These are phyloP conservation scores for Calephelis nemesis DNA, from an alignment of 1,140 invertebrate species.

Conservation along the genomic window DNA sequence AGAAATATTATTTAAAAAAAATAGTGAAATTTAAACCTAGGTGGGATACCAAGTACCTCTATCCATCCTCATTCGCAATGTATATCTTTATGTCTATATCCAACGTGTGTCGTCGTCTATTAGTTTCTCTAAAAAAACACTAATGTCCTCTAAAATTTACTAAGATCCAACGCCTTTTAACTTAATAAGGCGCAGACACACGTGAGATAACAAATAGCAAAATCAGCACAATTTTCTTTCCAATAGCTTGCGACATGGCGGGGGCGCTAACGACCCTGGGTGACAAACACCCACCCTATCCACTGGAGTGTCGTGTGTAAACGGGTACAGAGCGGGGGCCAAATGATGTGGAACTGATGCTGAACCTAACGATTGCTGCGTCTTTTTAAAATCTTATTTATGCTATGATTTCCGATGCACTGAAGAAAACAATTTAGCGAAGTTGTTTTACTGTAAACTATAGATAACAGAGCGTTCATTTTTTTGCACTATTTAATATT, in stretches of 20 bases:
- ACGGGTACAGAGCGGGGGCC: constrained; percentile 35
- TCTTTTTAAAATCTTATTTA: constrained; percentile 52
- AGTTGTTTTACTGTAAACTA: constrained; percentile 1
- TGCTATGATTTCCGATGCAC: constrained; percentile 26
- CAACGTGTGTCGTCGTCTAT: too few relatives aligned
- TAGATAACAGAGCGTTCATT: background rate
- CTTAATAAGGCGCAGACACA: constrained; percentile 18
- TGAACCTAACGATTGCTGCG: constrained; percentile 61
- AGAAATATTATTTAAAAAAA: too few relatives aligned
- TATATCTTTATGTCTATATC: too few relatives aligned
- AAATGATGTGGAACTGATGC: constrained; percentile 64
- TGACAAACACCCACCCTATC: constrained; percentile 41
- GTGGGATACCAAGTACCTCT: too few relatives aligned
- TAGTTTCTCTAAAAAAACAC: too few relatives aligned
- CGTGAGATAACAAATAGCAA: constrained; percentile 38
- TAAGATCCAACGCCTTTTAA: background rate
- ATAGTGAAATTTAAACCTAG: too few relatives aligned
- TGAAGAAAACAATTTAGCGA: constrained; percentile 7
- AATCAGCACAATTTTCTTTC: constrained; percentile 65
- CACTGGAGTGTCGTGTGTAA: constrained; percentile 47
- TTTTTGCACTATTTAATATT: too few relatives aligned
- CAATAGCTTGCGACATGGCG: constrained; percentile 47
- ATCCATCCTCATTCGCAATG: too few relatives aligned
- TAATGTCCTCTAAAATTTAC: background rate
- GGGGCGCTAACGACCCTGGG: constrained; percentile 49